Percentiles rank a stretch among this genome's conserved stretches.
phyloP scores from a whole-genome alignment of 30 jellyfish, hydroid and myxozoan genomes.

The Turritopsis rubra region DNA sequence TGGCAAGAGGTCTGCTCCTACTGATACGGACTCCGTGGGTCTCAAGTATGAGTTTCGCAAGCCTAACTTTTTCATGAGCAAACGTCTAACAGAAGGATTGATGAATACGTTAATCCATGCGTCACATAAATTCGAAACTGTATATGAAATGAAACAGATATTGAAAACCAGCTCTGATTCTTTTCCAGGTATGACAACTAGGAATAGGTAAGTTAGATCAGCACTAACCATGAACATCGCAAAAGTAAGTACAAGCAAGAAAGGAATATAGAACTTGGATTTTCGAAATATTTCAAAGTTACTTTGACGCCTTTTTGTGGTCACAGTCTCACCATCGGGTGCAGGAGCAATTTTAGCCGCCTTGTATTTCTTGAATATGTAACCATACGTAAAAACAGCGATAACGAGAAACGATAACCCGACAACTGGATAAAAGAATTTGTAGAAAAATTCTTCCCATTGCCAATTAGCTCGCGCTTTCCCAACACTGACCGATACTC shows the following conservation, averaged over 20 bases:
- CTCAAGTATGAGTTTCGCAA: not conserved
- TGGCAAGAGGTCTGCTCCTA: no score
- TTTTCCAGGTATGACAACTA: not conserved
- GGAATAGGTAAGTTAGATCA: not conserved
- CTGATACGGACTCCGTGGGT: not conserved
- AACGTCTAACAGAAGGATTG: not conserved
- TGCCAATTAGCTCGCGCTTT: not conserved
- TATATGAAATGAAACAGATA: not conserved
- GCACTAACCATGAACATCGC: constrained; percentile 12
- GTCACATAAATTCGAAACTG: not conserved
- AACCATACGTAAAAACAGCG: not conserved
- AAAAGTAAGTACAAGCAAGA: not conserved
- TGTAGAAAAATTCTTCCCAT: constrained; percentile 12
- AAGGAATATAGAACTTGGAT: not conserved
- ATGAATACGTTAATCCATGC: constrained; percentile 2
- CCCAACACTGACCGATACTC: not conserved
- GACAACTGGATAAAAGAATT: constrained; percentile 1
- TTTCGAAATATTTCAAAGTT: not conserved
- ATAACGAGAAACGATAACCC: not conserved
- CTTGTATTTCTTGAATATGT: constrained; percentile 6
- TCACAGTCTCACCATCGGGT: constrained; percentile 1
- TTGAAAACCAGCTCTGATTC: not conserved
- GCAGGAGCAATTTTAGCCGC: not conserved
- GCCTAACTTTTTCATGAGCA: not conserved
- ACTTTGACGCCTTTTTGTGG: not conserved